Evolutionary conservation across 2,113 vertebrate species (phyloP), one percentile per base, ranked within the genome.

Genomic region (Elanus axillaris): DNA sequence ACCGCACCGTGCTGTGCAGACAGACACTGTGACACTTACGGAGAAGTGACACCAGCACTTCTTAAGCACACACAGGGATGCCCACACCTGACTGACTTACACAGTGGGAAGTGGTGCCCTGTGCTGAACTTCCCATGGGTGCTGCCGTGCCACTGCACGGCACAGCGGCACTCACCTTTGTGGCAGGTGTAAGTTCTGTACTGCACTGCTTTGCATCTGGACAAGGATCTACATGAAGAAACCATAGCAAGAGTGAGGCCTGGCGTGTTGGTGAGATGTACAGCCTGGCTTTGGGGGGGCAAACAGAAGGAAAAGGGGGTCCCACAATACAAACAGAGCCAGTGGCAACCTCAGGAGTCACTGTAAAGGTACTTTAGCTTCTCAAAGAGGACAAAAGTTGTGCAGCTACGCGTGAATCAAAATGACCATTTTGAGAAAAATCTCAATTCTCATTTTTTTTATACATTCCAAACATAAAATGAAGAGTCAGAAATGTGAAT

Each of bases 1-100:
- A 27, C n/a, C 3, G 1, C 0, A 27, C n/a, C 3, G 1, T 0
- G 3, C 62, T 48, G 40, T 27, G 48, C 50, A 16, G 29, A 13
- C 47, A 36, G 72, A 64, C 4, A 1, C 22, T 2, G 2, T 45
- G 64, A 38, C 36, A 13, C 43, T 72, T 14, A 42, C 0, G 3
- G 64, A 50, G 43, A 38, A 42, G 58, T 17, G 64, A 38, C 81
- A 31, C 25, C 17, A 42, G 47, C 17, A 14, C 25, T 68, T 17
- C 60, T 55, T 60, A 68, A n/a, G 47, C 27, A 20, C n/a, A 20
- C 47, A 11, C 12, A 23, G 64, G 36, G 36, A 31, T 22, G n/a
- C 17, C 36, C 13, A 5, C 1, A 6, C 42, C 38, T 53, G 72
- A 38, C 38, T 53, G 72, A 38, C 16, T 75, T 63, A 10, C 13